Percentiles rank a stretch among this genome's conserved stretches.
Conservation (phyloP, 2,113 vertebrate genomes). For the Oreocharis arfaki region DNA sequence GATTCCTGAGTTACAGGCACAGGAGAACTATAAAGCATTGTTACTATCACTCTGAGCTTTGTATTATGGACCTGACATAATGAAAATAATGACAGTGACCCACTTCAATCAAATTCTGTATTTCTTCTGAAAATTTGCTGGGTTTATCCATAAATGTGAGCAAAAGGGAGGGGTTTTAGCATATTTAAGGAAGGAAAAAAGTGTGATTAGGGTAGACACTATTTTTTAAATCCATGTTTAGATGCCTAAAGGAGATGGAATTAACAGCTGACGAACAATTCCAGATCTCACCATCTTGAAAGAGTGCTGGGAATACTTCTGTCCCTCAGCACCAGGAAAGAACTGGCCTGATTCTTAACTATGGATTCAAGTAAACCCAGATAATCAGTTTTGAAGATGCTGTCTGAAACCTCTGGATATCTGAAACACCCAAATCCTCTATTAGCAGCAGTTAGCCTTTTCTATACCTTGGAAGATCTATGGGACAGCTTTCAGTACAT, state of each 20-base stretch:
- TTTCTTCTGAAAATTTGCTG: background rate
- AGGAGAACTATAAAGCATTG: background rate
- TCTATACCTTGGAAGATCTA: background rate
- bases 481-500: background rate
- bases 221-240: background rate
- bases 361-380: background rate
- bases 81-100: background rate
- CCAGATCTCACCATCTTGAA: background rate
- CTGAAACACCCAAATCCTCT: background rate
- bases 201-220: background rate
- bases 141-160: background rate
- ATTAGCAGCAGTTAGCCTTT: background rate
- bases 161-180: background rate
- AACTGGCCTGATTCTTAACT: background rate
- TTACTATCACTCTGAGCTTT: background rate
- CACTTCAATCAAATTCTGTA: background rate
- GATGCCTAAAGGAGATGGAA: background rate
- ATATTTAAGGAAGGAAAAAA: background rate
- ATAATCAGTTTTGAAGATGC: background rate
- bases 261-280: background rate
- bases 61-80: background rate
- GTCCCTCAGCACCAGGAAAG: background rate
- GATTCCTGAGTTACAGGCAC: background rate
- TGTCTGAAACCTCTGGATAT: background rate
- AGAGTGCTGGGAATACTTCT: background rate